These are phyloP conservation scores for Netelia fuscicornis DNA, from an alignment of 2,888 invertebrate genomes.

Conservation along the genomic window DNA sequence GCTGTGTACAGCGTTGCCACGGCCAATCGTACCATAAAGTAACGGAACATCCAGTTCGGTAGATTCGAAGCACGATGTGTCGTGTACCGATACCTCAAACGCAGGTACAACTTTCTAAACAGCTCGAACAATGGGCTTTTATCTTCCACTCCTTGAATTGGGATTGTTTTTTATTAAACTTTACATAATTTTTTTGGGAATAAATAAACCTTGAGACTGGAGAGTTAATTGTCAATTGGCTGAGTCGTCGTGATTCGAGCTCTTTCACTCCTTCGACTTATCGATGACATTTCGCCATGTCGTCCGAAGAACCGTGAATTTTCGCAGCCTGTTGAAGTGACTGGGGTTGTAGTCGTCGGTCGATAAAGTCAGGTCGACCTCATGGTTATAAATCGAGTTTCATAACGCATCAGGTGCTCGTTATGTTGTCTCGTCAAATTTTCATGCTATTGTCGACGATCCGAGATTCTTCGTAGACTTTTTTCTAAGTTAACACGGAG, in stretches of 20 bases:
- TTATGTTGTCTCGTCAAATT: conserved; percentile 37
- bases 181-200: too few relatives aligned
- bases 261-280: too few relatives aligned
- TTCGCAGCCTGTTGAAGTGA: neutral
- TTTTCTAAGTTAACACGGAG: neutral
- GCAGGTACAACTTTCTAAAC: neutral
- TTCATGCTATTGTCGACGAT: conserved; percentile 29
- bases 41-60: neutral
- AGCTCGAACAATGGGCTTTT: too few relatives aligned
- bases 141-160: too few relatives aligned
- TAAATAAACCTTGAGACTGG: too few relatives aligned
- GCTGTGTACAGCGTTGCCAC: neutral
- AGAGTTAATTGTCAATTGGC: too few relatives aligned
- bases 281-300: too few relatives aligned
- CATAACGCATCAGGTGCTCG: conserved; percentile 44
- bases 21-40: neutral
- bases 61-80: neutral
- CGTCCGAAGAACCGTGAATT: conserved; percentile 6
- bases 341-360: conserved; percentile 1
- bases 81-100: neutral
- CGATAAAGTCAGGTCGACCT: neutral
- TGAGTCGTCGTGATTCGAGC: too few relatives aligned
- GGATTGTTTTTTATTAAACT: too few relatives aligned
- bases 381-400: conserved; percentile 27
- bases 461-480: neutral